Conservation (phyloP, 2,888 invertebrate species). For the Caenorhabditis sp. region DNA sequence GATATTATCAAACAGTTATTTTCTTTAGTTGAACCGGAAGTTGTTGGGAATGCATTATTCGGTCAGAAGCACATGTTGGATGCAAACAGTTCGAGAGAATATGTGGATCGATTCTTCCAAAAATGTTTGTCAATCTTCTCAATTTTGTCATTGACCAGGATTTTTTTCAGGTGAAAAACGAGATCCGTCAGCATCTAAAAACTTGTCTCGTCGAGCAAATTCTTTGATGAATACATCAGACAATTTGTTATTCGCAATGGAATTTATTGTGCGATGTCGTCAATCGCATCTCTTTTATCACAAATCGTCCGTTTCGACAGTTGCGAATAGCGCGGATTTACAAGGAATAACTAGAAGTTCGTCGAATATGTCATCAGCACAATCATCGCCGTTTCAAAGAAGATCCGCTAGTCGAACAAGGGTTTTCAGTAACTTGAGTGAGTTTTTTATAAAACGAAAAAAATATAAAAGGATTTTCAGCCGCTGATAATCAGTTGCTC, state of each 20-base stretch:
- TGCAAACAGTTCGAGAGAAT: conserved; percentile 11
- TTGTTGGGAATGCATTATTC: conserved; percentile 9
- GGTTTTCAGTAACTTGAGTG: conserved; percentile 26
- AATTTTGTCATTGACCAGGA: neutral
- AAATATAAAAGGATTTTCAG: conserved; percentile 5
- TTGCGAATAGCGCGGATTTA: neutral
- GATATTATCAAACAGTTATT: neutral
- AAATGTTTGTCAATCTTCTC: conserved; percentile 22
- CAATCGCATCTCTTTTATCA: conserved; percentile 24
- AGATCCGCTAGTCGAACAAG: conserved; percentile 23
- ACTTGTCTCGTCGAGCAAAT: conserved; percentile 7
- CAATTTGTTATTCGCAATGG: conserved; percentile 17
- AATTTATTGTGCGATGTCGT: conserved; percentile 36
- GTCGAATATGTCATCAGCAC: conserved; percentile 1
- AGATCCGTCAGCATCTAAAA: conserved; percentile 13
- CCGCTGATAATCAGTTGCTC: conserved; percentile 7
- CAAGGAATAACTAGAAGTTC: neutral
- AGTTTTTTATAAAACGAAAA: conserved; percentile 7
- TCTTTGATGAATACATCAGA: conserved; percentile 12
- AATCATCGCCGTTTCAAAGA: conserved; percentile 31
- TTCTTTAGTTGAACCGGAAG: conserved; percentile 8
- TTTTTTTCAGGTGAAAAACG: conserved; percentile 23
- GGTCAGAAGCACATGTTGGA: conserved; percentile 16
- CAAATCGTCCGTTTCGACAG: neutral
- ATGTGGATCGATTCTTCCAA: conserved; percentile 20